Conservation (phyloP, 2,888 invertebrate genomes). For the Ecliptopera silaceata region DNA sequence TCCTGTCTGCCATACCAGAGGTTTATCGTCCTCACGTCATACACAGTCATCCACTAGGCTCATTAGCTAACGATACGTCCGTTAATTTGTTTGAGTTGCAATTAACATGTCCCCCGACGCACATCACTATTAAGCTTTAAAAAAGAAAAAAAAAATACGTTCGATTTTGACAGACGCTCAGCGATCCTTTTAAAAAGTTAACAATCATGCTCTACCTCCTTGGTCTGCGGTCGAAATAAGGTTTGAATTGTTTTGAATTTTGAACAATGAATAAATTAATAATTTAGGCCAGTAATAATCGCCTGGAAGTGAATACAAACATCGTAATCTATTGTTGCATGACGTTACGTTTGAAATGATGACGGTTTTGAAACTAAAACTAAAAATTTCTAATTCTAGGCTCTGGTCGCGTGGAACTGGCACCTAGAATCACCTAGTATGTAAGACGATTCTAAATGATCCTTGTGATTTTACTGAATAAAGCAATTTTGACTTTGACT, state of each 20-base stretch:
- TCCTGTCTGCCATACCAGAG: constrained; percentile 15
- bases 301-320: constrained; percentile 49
- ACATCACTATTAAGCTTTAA: constrained; percentile 45
- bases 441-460: no score
- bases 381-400: not conserved
- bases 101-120: constrained; percentile 72
- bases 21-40: constrained; percentile 29
- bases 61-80: constrained; percentile 73
- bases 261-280: constrained; percentile 37
- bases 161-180: constrained; percentile 49
- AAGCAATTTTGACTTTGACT: no score
- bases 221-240: constrained; percentile 43
- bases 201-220: constrained; percentile 35
- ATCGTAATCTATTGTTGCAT: constrained; percentile 49
- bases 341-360: constrained; percentile 51
- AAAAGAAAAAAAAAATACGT: constrained; percentile 40
- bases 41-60: constrained; percentile 48
- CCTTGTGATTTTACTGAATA: no score
- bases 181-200: constrained; percentile 46
- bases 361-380: constrained; percentile 35
- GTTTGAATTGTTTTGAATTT: constrained; percentile 38
- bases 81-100: constrained; percentile 78
- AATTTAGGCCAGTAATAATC: constrained; percentile 48
- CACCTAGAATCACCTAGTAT: no score
- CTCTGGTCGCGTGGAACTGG: no score